These are phyloP conservation scores for Achroia grisella DNA, from an alignment of 1,140 invertebrate genomes.

Conservation along the genomic window DNA sequence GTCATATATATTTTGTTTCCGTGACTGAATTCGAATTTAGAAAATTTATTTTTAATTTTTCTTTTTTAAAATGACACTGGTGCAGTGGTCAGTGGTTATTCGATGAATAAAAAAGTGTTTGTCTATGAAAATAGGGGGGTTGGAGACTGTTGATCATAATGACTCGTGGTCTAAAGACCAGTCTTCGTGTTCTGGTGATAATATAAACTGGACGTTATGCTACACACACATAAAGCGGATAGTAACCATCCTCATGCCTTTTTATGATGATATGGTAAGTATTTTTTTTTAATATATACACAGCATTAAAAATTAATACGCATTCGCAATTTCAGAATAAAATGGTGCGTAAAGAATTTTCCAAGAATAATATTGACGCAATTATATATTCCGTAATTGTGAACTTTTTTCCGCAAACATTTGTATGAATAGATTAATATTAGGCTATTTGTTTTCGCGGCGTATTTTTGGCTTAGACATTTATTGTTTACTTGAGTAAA, in stretches of 20 bases:
- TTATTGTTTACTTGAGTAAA: no score
- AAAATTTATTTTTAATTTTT: neutral
- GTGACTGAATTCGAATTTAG: neutral
- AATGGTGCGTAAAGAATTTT: no score
- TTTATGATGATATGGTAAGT: constrained; percentile 67
- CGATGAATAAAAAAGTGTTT: constrained; percentile 1
- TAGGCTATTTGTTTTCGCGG: no score
- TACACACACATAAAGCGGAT: constrained; percentile 46
- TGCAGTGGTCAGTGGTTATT: constrained; percentile 1
- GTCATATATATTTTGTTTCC: neutral
- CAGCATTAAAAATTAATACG: no score
- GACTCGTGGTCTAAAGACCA: constrained; percentile 15
- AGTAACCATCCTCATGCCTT: constrained; percentile 54
- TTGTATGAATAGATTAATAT: no score
- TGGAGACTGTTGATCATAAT: constrained; percentile 11
- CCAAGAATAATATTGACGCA: no score
- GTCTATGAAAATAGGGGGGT: neutral
- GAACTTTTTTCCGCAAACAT: no score
- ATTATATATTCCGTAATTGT: no score
- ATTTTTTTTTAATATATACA: neutral
- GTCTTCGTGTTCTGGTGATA: constrained; percentile 29
- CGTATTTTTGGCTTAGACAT: no score
- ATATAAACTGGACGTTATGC: constrained; percentile 61
- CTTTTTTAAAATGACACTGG: neutral
- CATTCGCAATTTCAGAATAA: no score